These are phyloP conservation scores for Mesorhabditis sp. DNA, from an alignment of 2,888 invertebrate genomes.

Conservation along the genomic window DNA sequence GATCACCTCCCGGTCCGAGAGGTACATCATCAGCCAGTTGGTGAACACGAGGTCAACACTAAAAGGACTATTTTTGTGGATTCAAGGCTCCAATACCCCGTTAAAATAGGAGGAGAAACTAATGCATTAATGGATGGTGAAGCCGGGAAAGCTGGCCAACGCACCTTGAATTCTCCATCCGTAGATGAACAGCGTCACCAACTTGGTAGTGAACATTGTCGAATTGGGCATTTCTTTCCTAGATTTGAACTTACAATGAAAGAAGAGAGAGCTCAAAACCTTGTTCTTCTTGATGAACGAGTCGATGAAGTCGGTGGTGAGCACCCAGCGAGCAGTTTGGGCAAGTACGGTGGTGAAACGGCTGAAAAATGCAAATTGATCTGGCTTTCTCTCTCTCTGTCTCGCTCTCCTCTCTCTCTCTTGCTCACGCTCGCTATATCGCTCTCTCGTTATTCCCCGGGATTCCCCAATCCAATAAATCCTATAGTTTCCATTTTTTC, in stretches of 20 bases:
- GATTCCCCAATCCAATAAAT: neutral
- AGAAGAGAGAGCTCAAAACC: slow-evolving; percentile 51
- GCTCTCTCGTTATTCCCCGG: neutral
- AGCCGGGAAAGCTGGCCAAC: slow-evolving; percentile 6
- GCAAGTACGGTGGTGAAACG: slow-evolving; percentile 64
- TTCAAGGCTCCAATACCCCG: neutral
- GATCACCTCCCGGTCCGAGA: slow-evolving; percentile 62
- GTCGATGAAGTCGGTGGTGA: slow-evolving; percentile 65
- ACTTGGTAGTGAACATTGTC: slow-evolving; percentile 62
- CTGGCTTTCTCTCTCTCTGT: slow-evolving; percentile 7
- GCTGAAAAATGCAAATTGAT: slow-evolving; percentile 51
- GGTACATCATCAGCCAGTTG: slow-evolving; percentile 67
- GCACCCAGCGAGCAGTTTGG: slow-evolving; percentile 60
- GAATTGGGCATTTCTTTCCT: slow-evolving; percentile 59
- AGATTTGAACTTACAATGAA: slow-evolving; percentile 58
- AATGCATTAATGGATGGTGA: neutral
- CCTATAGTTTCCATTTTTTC: too few species aligned
- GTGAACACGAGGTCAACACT: slow-evolving; percentile 65
- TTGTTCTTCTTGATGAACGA: slow-evolving; percentile 61
- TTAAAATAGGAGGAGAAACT: neutral
- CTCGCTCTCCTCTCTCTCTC: slow-evolving; percentile 9
- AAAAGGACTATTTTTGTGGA: slow-evolving; percentile 16
- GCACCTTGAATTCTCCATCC: slow-evolving; percentile 58
- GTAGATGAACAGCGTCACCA: slow-evolving; percentile 63
- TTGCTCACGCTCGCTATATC: slow-evolving; percentile 5